Percentiles rank a stretch among this genome's conserved stretches.
Conservation (phyloP, 2,113 vertebrate genomes). For the Ranitomeya imitator region DNA sequence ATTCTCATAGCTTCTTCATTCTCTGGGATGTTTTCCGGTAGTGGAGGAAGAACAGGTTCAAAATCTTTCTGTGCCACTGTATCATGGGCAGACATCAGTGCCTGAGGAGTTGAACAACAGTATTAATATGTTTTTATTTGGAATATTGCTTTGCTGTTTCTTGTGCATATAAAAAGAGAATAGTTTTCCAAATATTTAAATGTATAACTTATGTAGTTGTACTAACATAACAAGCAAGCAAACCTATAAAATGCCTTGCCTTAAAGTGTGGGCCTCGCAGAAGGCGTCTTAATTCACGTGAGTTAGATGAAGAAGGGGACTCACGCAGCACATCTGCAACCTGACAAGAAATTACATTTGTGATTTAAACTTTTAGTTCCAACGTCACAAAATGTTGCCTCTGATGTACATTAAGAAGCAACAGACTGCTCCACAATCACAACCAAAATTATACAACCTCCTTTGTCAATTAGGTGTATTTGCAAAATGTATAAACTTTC, state of each 20-base stretch:
- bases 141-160: no score
- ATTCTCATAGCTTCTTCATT: constrained; percentile 92
- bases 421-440: no score
- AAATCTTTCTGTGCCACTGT: constrained; percentile 90
- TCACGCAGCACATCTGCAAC: constrained; percentile 68
- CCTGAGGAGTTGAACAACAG: constrained; percentile 68
- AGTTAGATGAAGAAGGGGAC: constrained; percentile 74
- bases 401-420: background rate
- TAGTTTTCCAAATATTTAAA: no score
- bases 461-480: no score
- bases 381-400: background rate
- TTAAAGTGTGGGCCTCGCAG: constrained; percentile 83
- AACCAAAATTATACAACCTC: no score
- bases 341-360: constrained; percentile 60
- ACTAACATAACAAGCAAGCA: background rate
- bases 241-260: constrained; percentile 67
- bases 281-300: constrained; percentile 80
- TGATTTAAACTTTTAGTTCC: background rate
- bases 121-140: background rate
- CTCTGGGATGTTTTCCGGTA: constrained; percentile 85
- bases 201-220: no score
- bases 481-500: no score
- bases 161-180: no score
- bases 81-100: constrained; percentile 89
- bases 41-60: constrained; percentile 84